Percentiles rank a stretch among this genome's conserved stretches.
Conservation (phyloP, 2,888 invertebrate genomes). For the Tetramorium bicarinatum region DNA sequence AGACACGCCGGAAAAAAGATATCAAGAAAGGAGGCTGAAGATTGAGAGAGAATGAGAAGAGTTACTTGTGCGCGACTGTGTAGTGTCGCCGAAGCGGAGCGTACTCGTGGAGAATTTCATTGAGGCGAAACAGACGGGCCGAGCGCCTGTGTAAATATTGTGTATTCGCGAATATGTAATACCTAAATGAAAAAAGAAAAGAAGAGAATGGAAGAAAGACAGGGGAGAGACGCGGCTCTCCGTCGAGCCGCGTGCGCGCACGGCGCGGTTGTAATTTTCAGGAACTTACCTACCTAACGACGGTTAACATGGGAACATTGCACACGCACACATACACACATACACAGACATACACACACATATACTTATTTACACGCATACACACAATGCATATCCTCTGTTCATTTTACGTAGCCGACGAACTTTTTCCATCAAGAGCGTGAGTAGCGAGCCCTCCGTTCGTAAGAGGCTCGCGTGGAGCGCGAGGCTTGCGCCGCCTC, state of each 20-base stretch:
- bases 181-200: not conserved
- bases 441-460: slow-evolving; percentile 24
- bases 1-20: slow-evolving; percentile 7
- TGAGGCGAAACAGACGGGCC: slow-evolving; percentile 1
- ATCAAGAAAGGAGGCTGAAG: not conserved
- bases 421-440: slow-evolving; percentile 75
- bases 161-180: slow-evolving; percentile 43
- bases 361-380: slow-evolving; percentile 55
- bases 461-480: slow-evolving; percentile 63
- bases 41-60: not conserved
- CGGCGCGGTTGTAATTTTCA: slow-evolving; percentile 40
- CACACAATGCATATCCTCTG: slow-evolving; percentile 84
- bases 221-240: slow-evolving; percentile 22
- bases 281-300: slow-evolving; percentile 61
- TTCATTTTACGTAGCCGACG: slow-evolving; percentile 80
- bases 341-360: slow-evolving; percentile 67
- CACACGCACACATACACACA: slow-evolving; percentile 73
- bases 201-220: not conserved
- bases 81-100: slow-evolving; percentile 8
- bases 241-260: slow-evolving; percentile 30
- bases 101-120: slow-evolving; percentile 14
- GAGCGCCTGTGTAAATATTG: slow-evolving; percentile 42
- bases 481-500: slow-evolving; percentile 58
- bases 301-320: slow-evolving; percentile 82
- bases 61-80: slow-evolving; percentile 31